Base-by-base conservation (phyloP, 2,888 invertebrate genomes). In the Cantharis lateralis region DNA sequence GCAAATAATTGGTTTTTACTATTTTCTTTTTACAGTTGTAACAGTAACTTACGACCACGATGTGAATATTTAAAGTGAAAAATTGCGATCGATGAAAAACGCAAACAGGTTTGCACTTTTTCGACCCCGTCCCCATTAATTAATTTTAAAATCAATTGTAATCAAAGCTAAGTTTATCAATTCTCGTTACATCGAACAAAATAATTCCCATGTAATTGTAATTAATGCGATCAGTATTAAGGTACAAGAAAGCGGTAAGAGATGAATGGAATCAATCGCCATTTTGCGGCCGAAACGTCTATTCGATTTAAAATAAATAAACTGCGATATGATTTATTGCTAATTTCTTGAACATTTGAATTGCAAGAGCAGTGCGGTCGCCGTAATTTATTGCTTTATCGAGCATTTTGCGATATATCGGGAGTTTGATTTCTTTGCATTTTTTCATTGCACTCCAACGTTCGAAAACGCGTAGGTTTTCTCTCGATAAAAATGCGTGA, bases 291-390 rank as follows among this genome's bases (percentile, higher is more conserved):
- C 61, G 74, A 77, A 80, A 80, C 79, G 79, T 79, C 80, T 72
- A 69, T 71, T 72, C 79, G 76, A 71, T 76, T 80, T 79, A 80
- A 79, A 80, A 80, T 80, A 80, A 80, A 80, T 80, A 80, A 80
- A 79, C 76, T 77, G 71, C 72, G 70, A 71, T 74, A 71, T 79
- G 80, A 80, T 80, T 80, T 80, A 80, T 79, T 78, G 77, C 79
- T 78, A 80, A 80, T 80, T 79, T 77, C 77, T 71, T 48, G 70
- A 48, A 66, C 77, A 72, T 77, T 73, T 75, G 78, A 78, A 75
- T 75, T 74, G 72, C 74, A 64, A 68, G 72, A 70, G 70, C 69
- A 70, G 63, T 70, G 70, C 74, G 77, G 71, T 71, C 68, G 71
- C 72, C 20, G 63, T 75, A 77, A 77, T 77, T 77, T 77, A 77